Conservation (phyloP, 2,113 vertebrate species). For the Xiphophorus maculatus region DNA sequence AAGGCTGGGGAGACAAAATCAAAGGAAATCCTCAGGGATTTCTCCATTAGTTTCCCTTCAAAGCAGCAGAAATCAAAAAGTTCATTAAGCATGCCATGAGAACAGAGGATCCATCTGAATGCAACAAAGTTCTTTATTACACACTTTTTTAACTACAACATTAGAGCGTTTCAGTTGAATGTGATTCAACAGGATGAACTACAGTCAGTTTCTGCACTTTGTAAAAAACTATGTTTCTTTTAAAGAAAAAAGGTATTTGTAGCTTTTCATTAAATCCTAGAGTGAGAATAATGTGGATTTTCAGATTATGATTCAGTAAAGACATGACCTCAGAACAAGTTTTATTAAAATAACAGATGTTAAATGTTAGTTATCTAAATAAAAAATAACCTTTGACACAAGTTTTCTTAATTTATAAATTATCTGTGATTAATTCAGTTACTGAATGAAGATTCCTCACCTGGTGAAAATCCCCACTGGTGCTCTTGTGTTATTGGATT, state of each 20-base stretch:
- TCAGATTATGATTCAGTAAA: neutral
- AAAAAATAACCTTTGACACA: neutral
- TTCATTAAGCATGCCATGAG: neutral
- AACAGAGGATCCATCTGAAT: neutral
- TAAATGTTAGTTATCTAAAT: neutral
- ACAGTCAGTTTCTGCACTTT: neutral
- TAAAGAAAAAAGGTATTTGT: neutral
- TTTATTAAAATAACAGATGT: no score
- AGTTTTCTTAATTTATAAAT: neutral
- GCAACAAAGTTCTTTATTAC: no score
- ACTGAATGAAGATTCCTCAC: neutral
- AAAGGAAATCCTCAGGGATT: neutral
- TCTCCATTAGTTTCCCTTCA: slow-evolving; percentile 20
- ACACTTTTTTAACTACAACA: neutral
- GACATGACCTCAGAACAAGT: neutral
- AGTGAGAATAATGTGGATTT: neutral
- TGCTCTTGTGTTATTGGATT: neutral
- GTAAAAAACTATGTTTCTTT: neutral
- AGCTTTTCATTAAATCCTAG: neutral
- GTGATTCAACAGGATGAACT: neutral
- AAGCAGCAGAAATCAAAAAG: neutral
- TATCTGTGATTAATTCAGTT: neutral
- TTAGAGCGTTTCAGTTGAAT: neutral
- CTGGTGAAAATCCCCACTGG: neutral
- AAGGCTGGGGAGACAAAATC: neutral